Conservation (phyloP, 2,797 vertebrate species). For the Ctenosaura bakeri region DNA sequence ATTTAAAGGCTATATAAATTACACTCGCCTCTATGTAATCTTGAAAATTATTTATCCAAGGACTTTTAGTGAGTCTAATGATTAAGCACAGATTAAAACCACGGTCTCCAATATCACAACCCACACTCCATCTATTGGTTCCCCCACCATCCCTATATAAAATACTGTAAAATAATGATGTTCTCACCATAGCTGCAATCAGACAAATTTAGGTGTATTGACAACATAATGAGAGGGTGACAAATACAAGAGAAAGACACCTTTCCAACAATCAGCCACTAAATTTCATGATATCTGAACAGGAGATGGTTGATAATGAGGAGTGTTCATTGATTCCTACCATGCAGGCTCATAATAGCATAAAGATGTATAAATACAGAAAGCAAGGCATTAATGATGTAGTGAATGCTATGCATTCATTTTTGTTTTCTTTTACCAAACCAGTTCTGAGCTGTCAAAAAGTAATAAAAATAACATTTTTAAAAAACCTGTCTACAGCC, state of each 20-base stretch:
- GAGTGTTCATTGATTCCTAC: slow-evolving; percentile 36
- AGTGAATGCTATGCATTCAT: slow-evolving; percentile 13
- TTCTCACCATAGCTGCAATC: slow-evolving; percentile 12
- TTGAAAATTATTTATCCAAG: neutral
- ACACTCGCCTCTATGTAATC: neutral
- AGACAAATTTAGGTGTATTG: slow-evolving; percentile 7
- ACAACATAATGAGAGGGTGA: neutral
- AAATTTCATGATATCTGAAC: slow-evolving; percentile 17
- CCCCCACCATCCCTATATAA: too few species aligned
- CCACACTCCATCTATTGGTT: neutral
- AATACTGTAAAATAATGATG: slow-evolving; percentile 1
- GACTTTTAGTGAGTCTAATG: neutral
- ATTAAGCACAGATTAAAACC: neutral
- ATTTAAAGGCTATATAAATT: neutral
- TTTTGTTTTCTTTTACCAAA: slow-evolving; percentile 30
- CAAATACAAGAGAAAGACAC: neutral
- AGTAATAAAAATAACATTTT: slow-evolving; percentile 42
- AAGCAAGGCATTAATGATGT: slow-evolving; percentile 34
- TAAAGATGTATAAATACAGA: slow-evolving; percentile 13
- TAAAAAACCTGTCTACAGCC: neutral
- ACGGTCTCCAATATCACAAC: neutral
- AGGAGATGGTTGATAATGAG: slow-evolving; percentile 12
- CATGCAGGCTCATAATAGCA: slow-evolving; percentile 2
- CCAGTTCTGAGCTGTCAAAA: slow-evolving; percentile 31
- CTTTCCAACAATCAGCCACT: slow-evolving; percentile 21